phyloP scores from a whole-genome alignment of 2,888 invertebrate species.

The Rhorus exstirpatorius region DNA sequence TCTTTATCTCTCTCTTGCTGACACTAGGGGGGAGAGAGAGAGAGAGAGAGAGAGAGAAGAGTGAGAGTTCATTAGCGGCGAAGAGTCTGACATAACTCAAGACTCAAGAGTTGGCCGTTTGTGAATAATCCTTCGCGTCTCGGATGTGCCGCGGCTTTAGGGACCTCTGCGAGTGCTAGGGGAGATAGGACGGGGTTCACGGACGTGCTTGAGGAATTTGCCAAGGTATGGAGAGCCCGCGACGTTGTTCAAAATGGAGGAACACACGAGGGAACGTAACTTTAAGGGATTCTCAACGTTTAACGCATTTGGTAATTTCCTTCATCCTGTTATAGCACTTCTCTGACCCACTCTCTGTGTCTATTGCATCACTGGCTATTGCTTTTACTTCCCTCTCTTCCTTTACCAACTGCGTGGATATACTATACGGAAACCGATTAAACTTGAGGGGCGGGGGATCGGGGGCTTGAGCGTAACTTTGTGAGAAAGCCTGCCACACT shows the following conservation, averaged over 20 bases:
- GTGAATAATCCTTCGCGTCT: conserved; percentile 64
- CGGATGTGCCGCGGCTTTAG: conserved; percentile 41
- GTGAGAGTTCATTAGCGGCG: conserved; percentile 70
- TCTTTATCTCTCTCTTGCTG: background rate
- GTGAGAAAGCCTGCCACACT: conserved; percentile 4
- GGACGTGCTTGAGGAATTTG: conserved; percentile 52
- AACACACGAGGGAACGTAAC: conserved; percentile 49
- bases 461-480: background rate
- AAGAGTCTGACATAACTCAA: conserved; percentile 66
- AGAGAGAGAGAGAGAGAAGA: conserved; percentile 18
- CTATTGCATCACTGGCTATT: background rate
- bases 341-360: background rate
- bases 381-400: background rate
- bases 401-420: background rate
- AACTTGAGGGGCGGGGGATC: background rate
- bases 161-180: conserved; percentile 19
- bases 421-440: background rate
- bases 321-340: conserved; percentile 7
- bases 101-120: conserved; percentile 67
- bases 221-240: background rate
- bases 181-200: conserved; percentile 1
- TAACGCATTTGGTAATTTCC: conserved; percentile 58
- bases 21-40: conserved; percentile 2
- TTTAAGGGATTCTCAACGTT: conserved; percentile 38
- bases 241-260: conserved; percentile 6